A percentile compares a stretch with the other conserved stretches of the same genome.
Conservation (phyloP, 2,888 invertebrate genomes). For the Pardosa pseudoannulata region DNA sequence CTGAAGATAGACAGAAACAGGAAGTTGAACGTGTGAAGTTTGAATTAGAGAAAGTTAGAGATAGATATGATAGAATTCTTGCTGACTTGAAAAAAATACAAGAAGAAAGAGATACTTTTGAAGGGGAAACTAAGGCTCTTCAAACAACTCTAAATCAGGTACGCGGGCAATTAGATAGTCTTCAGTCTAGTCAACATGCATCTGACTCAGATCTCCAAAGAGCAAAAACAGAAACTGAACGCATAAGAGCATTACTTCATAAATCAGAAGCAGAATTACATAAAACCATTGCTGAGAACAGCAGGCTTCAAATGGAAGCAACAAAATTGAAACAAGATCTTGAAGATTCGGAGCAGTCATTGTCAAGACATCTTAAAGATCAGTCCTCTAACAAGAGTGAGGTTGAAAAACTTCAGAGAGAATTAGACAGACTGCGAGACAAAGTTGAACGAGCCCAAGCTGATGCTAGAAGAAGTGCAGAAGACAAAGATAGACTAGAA, state of each 20-base stretch:
- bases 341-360: slow-evolving; percentile 73
- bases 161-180: slow-evolving; percentile 74
- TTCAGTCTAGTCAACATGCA: slow-evolving; percentile 63
- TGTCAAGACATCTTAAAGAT: slow-evolving; percentile 56
- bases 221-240: slow-evolving; percentile 72
- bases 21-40: slow-evolving; percentile 77
- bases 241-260: slow-evolving; percentile 73
- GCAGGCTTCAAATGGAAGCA: slow-evolving; percentile 74
- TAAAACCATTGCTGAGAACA: slow-evolving; percentile 74
- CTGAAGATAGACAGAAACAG: slow-evolving; percentile 68
- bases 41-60: slow-evolving; percentile 83
- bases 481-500: slow-evolving; percentile 74
- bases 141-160: slow-evolving; percentile 88
- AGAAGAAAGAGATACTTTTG: slow-evolving; percentile 79
- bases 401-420: slow-evolving; percentile 56
- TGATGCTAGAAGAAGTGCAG: slow-evolving; percentile 75
- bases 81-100: slow-evolving; percentile 73
- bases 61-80: slow-evolving; percentile 75
- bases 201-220: slow-evolving; percentile 61
- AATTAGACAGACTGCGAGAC: slow-evolving; percentile 55
- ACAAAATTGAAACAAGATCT: slow-evolving; percentile 74
- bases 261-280: slow-evolving; percentile 75
- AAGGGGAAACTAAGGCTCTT: slow-evolving; percentile 85
- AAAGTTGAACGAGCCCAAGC: slow-evolving; percentile 72
- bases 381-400: slow-evolving; percentile 57